A percentile compares a stretch with the other conserved stretches of the same genome.
Evolutionary conservation across 2,888 invertebrate genomes (phyloP).

Genomic region (Trissoscelio sp.): DNA sequence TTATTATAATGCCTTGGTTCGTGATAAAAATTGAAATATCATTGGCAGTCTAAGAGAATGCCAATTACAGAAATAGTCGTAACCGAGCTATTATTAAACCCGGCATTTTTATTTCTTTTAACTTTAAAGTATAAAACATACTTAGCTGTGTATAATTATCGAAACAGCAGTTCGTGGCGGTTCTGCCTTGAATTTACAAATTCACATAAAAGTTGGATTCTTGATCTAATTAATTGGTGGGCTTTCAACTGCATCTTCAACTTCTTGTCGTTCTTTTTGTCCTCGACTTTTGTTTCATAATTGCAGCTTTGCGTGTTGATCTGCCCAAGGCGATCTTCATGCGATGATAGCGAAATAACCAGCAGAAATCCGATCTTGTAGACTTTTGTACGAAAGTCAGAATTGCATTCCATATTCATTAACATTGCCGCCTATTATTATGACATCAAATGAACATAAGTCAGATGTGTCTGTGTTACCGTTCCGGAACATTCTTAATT

Average conservation of each 20-base stretch:
- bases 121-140: neutral
- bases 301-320: slow-evolving; percentile 61
- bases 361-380: slow-evolving; percentile 29
- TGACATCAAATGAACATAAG: slow-evolving; percentile 16
- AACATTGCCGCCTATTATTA: slow-evolving; percentile 21
- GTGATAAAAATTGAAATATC: slow-evolving; percentile 23
- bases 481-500: slow-evolving; percentile 7
- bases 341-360: slow-evolving; percentile 38
- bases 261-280: slow-evolving; percentile 33
- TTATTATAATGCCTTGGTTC: slow-evolving; percentile 35
- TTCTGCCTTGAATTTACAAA: too few species aligned
- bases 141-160: neutral
- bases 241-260: neutral
- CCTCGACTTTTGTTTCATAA: slow-evolving; percentile 41
- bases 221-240: neutral
- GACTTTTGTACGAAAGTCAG: slow-evolving; percentile 12
- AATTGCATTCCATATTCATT: slow-evolving; percentile 17
- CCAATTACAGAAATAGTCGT: slow-evolving; percentile 23
- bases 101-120: neutral
- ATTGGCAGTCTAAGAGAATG: slow-evolving; percentile 12
- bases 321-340: slow-evolving; percentile 25
- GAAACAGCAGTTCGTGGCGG: neutral
- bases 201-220: too few species aligned
- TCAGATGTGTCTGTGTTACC: neutral
- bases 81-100: neutral